Percentiles rank a stretch among this genome's conserved stretches.
These are phyloP conservation scores for Ageneiosus marmoratus DNA, from an alignment of 2,113 vertebrate species.

Conservation along the genomic window DNA sequence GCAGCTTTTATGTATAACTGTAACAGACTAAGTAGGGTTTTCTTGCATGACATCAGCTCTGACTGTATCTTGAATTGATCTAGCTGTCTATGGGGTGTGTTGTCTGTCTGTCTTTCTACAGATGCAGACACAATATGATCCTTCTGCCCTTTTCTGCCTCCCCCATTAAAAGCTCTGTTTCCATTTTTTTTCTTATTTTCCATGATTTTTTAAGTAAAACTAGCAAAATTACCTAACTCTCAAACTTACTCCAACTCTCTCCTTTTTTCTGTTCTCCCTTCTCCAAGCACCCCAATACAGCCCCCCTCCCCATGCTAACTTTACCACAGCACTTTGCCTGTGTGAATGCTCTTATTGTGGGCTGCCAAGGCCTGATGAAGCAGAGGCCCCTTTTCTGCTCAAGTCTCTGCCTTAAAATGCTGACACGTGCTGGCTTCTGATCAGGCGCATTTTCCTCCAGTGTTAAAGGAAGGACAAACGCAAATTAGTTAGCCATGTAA, in stretches of 20 bases:
- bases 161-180: slow-evolving; percentile 50
- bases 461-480: slow-evolving; percentile 12
- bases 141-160: slow-evolving; percentile 33
- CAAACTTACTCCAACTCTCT: slow-evolving; percentile 13
- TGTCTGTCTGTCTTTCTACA: slow-evolving; percentile 39
- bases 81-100: slow-evolving; percentile 24
- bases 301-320: slow-evolving; percentile 30
- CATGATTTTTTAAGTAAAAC: slow-evolving; percentile 39
- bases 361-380: slow-evolving; percentile 65
- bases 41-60: slow-evolving; percentile 27
- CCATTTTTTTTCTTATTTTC: slow-evolving; percentile 39
- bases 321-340: slow-evolving; percentile 54
- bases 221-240: slow-evolving; percentile 46
- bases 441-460: slow-evolving; percentile 30
- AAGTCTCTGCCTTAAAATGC: slow-evolving; percentile 50
- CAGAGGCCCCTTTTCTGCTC: slow-evolving; percentile 39
- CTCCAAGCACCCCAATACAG: neutral
- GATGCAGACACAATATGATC: slow-evolving; percentile 54
- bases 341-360: slow-evolving; percentile 73
- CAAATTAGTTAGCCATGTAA: slow-evolving; percentile 4
- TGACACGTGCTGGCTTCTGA: slow-evolving; percentile 43
- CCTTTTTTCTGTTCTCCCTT: slow-evolving; percentile 13
- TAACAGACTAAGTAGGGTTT: slow-evolving; percentile 17
- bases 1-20: slow-evolving; percentile 12
- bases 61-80: slow-evolving; percentile 1